A percentile compares a stretch with the other conserved stretches of the same genome.
phyloP scores from a whole-genome alignment of 2,797 vertebrate genomes.

The Centroberyx gerrardi region DNA sequence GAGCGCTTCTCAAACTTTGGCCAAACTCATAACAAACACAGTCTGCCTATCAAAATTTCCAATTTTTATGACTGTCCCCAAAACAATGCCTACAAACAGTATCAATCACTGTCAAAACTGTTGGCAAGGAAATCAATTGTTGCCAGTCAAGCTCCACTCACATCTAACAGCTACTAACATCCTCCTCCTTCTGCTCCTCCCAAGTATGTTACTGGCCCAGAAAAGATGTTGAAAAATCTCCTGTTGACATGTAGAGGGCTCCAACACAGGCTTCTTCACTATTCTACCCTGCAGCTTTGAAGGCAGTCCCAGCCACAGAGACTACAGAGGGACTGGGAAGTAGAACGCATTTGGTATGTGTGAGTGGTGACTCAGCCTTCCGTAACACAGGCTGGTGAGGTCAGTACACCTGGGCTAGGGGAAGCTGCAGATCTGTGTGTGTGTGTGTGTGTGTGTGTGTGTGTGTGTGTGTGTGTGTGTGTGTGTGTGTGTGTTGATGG shows the following conservation, averaged over 20 bases:
- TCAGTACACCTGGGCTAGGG: slow-evolving; percentile 53
- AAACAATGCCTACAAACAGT: neutral
- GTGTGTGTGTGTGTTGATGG: slow-evolving; percentile 19
- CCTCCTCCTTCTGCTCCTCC: slow-evolving; percentile 11
- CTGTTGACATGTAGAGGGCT: slow-evolving; percentile 31
- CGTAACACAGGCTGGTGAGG: slow-evolving; percentile 47
- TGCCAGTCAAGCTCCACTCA: neutral
- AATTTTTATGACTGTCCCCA: neutral
- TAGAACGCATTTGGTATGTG: slow-evolving; percentile 43
- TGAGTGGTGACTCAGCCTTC: slow-evolving; percentile 61
- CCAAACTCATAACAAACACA: neutral
- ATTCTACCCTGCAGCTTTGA: slow-evolving; percentile 38
- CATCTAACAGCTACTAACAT: neutral
- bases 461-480: neutral
- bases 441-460: neutral
- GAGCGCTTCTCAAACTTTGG: neutral
- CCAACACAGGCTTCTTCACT: slow-evolving; percentile 13
- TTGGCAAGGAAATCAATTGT: neutral
- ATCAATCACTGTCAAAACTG: neutral
- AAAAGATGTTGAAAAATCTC: slow-evolving; percentile 17
- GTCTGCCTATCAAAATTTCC: neutral
- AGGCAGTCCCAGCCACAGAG: slow-evolving; percentile 29
- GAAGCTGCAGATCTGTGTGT: slow-evolving; percentile 32
- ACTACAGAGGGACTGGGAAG: slow-evolving; percentile 29
- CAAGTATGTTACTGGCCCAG: neutral